A percentile compares a stretch with the other conserved stretches of the same genome.
Conservation (phyloP, 2,797 vertebrate genomes). For the Anniella stebbinsi region DNA sequence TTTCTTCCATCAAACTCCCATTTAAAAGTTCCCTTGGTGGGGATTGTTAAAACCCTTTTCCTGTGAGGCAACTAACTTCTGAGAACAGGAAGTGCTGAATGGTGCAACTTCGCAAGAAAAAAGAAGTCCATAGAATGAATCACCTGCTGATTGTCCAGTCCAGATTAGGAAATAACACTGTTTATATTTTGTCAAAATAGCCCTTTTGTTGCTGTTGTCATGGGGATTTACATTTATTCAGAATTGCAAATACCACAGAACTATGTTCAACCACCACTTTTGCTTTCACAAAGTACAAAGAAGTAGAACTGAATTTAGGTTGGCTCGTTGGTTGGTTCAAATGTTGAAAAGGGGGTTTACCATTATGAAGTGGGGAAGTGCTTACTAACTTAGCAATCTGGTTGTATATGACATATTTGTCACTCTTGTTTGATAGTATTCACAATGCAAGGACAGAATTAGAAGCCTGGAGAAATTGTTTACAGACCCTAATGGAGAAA, state of each 20-base stretch:
- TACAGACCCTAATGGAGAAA: constrained; percentile 71
- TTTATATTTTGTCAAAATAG: background rate
- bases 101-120: background rate
- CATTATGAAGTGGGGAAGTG: too few relatives aligned
- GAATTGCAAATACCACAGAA: background rate
- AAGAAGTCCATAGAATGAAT: background rate
- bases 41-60: background rate
- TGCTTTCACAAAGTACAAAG: background rate
- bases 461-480: constrained; percentile 77
- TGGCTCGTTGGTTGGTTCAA: background rate
- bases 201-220: background rate
- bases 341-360: background rate
- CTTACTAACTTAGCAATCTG: too few relatives aligned
- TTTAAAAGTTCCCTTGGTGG: background rate
- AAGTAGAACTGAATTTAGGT: background rate
- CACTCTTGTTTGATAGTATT: constrained; percentile 80
- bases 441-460: constrained; percentile 86
- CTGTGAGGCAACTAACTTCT: background rate
- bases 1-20: constrained; percentile 21
- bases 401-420: background rate
- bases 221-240: background rate
- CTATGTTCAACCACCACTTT: background rate
- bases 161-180: background rate
- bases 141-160: constrained; percentile 1
- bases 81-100: background rate